These are phyloP conservation scores for Barbus barbus DNA, from an alignment of 2,113 vertebrate genomes.

Conservation along the genomic window DNA sequence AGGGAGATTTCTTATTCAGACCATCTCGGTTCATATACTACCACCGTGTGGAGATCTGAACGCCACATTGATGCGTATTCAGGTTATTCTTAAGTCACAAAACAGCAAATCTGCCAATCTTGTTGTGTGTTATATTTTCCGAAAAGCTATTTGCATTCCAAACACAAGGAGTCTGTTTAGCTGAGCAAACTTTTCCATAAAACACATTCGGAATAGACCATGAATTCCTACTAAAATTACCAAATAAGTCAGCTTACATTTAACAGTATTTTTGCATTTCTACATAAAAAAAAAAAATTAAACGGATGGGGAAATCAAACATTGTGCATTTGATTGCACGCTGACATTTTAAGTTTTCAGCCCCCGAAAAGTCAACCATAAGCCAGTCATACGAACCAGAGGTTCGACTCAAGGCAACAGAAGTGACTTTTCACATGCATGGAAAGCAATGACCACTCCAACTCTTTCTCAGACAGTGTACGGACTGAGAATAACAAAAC, in stretches of 20 bases:
- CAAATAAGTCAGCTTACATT: background rate
- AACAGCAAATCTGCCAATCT: background rate
- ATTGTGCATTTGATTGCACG: background rate
- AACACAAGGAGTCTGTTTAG: background rate
- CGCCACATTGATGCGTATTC: background rate
- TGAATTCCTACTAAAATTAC: background rate
- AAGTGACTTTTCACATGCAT: slow-evolving; percentile 29
- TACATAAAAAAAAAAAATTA: background rate
- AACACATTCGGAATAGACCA: background rate
- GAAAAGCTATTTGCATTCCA: background rate
- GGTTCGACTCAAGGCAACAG: slow-evolving; percentile 17
- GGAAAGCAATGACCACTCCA: slow-evolving; percentile 43
- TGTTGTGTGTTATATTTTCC: background rate
- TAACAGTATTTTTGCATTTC: background rate
- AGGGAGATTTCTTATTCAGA: background rate
- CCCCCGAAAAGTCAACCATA: background rate
- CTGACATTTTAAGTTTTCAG: slow-evolving; percentile 5
- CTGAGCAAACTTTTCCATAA: background rate
- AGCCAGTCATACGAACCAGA: background rate
- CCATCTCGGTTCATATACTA: slow-evolving; percentile 57
- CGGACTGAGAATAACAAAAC: slow-evolving; percentile 48
- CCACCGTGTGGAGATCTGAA: slow-evolving; percentile 57
- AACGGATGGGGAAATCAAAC: background rate
- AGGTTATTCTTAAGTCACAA: background rate
- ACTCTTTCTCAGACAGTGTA: slow-evolving; percentile 39